Percentiles rank a stretch among this genome's conserved stretches.
phyloP scores from a whole-genome alignment of 2,888 invertebrate genomes.

The Eupeodes latifasciatus region DNA sequence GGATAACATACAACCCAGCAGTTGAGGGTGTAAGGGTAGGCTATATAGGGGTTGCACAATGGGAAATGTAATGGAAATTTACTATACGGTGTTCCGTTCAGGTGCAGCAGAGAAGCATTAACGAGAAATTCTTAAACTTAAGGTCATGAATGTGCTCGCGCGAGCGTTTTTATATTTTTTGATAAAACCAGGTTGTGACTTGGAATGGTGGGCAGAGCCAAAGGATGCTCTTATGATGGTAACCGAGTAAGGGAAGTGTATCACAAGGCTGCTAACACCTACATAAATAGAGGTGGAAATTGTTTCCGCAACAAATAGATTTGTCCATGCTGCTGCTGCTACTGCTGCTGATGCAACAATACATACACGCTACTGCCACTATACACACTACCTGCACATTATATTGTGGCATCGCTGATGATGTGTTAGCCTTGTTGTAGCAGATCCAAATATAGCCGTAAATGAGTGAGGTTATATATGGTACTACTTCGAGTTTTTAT shows the following conservation, averaged over 20 bases:
- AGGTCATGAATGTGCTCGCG: conserved; percentile 61
- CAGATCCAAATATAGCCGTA: conserved; percentile 41
- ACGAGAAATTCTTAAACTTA: conserved; percentile 65
- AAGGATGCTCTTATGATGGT: conserved; percentile 31
- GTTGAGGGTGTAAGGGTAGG: not conserved
- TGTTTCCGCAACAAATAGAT: conserved; percentile 74
- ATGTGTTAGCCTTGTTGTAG: conserved; percentile 62
- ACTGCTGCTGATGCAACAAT: not conserved
- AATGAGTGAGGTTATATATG: conserved; percentile 4
- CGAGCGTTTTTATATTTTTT: conserved; percentile 42
- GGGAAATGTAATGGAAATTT: conserved; percentile 75
- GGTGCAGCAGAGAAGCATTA: conserved; percentile 68
- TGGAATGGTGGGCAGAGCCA: not conserved
- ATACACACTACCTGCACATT: not conserved
- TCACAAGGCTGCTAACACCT: conserved; percentile 62
- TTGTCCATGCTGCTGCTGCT: conserved; percentile 35
- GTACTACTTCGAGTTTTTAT: conserved; percentile 53
- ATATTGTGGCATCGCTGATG: conserved; percentile 8
- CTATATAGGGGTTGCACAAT: conserved; percentile 36
- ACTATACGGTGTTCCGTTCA: conserved; percentile 44
- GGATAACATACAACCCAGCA: conserved; percentile 26
- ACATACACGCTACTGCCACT: not conserved
- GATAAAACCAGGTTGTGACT: conserved; percentile 1
- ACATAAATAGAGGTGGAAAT: conserved; percentile 53
- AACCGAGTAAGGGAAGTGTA: conserved; percentile 34